phyloP scores from a whole-genome alignment of 2,888 invertebrate genomes.

The Cacoxenus indagator region DNA sequence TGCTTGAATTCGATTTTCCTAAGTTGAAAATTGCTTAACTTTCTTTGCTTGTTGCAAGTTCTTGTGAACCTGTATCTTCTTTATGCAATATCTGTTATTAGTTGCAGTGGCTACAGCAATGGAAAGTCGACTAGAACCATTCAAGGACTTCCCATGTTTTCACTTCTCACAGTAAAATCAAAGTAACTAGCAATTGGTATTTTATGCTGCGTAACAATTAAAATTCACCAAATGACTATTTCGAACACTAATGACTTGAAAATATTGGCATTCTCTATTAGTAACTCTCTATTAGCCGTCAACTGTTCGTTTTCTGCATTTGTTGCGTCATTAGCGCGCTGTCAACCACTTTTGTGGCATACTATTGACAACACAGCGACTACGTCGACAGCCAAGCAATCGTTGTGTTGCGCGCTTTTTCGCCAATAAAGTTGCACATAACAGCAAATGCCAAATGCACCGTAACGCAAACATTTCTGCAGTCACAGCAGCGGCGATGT shows the following conservation, averaged over 20 bases:
- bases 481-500: no score
- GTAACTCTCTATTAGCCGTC: neutral
- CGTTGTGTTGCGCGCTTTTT: no score
- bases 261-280: neutral
- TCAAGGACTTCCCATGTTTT: no score
- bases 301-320: neutral
- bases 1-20: no score
- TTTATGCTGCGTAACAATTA: neutral
- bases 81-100: no score
- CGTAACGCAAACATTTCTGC: neutral
- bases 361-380: neutral
- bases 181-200: neutral
- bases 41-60: no score
- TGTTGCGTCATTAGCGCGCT: neutral
- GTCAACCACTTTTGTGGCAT: neutral
- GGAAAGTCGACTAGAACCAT: no score
- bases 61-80: no score
- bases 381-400: no score
- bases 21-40: no score
- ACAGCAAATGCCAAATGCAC: neutral
- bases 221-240: neutral
- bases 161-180: no score
- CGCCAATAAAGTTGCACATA: neutral
- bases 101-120: no score
- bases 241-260: conserved; percentile 8